These are phyloP conservation scores for Paedocypris micromegethes DNA, from an alignment of 2,797 vertebrate species.

Conservation along the genomic window DNA sequence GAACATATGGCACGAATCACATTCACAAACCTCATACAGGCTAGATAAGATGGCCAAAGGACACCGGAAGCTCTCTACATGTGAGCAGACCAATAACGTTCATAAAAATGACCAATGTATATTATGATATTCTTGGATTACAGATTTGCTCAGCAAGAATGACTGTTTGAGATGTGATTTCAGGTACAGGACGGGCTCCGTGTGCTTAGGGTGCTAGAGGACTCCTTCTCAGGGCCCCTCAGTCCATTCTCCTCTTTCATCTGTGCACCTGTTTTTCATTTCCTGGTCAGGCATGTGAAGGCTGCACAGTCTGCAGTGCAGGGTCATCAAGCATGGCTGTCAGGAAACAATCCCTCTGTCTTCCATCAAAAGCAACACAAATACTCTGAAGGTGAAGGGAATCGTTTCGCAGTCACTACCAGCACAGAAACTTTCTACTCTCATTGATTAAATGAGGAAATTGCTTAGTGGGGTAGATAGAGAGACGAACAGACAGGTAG, in stretches of 20 bases:
- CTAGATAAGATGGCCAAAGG: slow-evolving; percentile 27
- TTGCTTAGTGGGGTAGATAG: too few species aligned
- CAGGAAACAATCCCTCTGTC: slow-evolving; percentile 35
- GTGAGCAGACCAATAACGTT: slow-evolving; percentile 37
- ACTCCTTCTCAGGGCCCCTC: slow-evolving; percentile 45
- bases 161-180: slow-evolving; percentile 47
- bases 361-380: slow-evolving; percentile 7
- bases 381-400: slow-evolving; percentile 8
- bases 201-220: slow-evolving; percentile 12
- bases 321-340: slow-evolving; percentile 45
- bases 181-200: slow-evolving; percentile 27
- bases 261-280: slow-evolving; percentile 55
- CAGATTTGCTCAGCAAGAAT: slow-evolving; percentile 38
- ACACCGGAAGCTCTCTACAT: slow-evolving; percentile 22
- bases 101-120: slow-evolving; percentile 36
- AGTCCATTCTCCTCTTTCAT: slow-evolving; percentile 50
- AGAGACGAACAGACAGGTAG: too few species aligned
- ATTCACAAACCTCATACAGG: slow-evolving; percentile 9
- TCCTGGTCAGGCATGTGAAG: slow-evolving; percentile 46
- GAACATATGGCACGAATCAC: slow-evolving; percentile 16
- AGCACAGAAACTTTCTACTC: not conserved
- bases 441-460: too few species aligned
- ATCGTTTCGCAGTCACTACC: not conserved
- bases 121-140: slow-evolving; percentile 34
- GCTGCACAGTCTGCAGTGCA: slow-evolving; percentile 21